Conservation (phyloP, 2,113 vertebrate genomes). For the Erpornis zantholeuca region DNA sequence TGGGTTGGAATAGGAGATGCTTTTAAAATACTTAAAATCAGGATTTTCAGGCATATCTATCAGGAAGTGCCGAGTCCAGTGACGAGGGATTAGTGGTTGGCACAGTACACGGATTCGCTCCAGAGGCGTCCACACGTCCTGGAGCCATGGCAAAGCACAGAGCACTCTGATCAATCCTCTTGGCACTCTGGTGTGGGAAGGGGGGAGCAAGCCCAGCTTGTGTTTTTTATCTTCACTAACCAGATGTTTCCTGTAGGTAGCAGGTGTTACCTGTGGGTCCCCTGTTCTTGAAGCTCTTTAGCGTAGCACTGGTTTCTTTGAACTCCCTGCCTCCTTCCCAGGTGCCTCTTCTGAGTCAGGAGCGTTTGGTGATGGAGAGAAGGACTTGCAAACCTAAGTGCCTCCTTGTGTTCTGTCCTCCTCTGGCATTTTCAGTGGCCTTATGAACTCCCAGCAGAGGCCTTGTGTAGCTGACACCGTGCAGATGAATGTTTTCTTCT, state of each 20-base stretch:
- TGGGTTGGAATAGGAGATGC: not conserved
- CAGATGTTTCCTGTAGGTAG: not conserved
- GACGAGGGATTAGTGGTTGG: not conserved
- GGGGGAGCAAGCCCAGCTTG: not conserved
- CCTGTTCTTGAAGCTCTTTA: not conserved
- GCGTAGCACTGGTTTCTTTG: not conserved
- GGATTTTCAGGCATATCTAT: not conserved
- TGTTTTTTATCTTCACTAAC: not conserved
- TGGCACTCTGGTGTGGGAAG: not conserved
- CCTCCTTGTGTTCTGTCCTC: constrained; percentile 55
- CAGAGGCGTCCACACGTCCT: fast-evolving
- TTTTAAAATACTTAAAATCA: not conserved
- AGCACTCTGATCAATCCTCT: constrained; percentile 11
- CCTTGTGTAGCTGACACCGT: constrained; percentile 28
- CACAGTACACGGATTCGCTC: not conserved
- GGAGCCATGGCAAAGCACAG: constrained; percentile 32
- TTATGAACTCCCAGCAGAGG: constrained; percentile 35
- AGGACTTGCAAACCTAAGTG: constrained; percentile 57
- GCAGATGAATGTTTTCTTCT: constrained; percentile 4
- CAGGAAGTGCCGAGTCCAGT: not conserved
- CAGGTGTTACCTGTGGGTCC: not conserved
- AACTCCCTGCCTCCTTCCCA: not conserved
- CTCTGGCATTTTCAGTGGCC: constrained; percentile 48
- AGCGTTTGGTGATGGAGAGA: not conserved
- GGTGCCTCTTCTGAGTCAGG: not conserved